These are phyloP conservation scores for Anoncus sp. DNA, from an alignment of 2,888 invertebrate species.

Conservation along the genomic window DNA sequence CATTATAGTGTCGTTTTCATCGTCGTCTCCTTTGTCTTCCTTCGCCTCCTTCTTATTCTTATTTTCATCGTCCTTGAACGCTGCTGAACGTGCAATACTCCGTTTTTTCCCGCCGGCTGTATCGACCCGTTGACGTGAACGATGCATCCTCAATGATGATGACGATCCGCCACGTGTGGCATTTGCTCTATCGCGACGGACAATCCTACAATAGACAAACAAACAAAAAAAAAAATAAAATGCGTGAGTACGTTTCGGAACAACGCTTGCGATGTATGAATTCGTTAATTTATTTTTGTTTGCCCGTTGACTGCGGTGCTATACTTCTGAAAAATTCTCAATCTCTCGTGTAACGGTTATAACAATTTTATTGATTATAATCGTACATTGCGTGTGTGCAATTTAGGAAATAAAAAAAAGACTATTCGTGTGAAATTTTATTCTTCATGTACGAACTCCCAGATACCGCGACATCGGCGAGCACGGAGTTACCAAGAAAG, in stretches of 20 bases:
- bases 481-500: too few species aligned
- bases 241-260: conserved; percentile 7
- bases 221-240: conserved; percentile 22
- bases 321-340: too few species aligned
- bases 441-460: neutral
- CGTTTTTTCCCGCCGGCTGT: neutral
- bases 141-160: conserved; percentile 11
- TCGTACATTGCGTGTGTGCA: too few species aligned
- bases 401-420: too few species aligned
- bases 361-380: too few species aligned
- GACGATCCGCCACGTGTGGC: neutral
- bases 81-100: neutral
- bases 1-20: conserved; percentile 1
- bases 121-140: neutral
- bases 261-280: neutral
- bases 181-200: neutral
- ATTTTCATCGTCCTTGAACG: conserved; percentile 14
- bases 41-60: neutral
- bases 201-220: conserved; percentile 26
- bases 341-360: too few species aligned
- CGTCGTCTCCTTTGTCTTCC: neutral
- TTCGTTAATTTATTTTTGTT: neutral
- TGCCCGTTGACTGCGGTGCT: too few species aligned
- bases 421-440: neutral
- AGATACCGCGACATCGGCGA: neutral